Conservation (phyloP, 2,797 vertebrate species). For the Galaxias olidus region DNA sequence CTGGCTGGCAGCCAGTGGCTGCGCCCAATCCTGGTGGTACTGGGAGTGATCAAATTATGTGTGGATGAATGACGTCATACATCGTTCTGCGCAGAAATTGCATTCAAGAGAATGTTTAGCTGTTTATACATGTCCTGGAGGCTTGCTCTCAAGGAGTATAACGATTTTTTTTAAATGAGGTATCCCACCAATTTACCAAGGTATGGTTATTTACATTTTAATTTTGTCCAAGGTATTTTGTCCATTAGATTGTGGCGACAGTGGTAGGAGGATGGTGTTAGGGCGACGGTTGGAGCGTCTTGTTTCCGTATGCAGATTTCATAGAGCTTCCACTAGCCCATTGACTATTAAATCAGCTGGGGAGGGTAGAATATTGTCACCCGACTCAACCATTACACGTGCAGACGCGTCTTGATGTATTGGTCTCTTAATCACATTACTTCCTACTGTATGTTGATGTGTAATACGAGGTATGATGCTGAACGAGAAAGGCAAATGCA, state of each 20-base stretch:
- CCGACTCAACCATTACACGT: too few relatives aligned
- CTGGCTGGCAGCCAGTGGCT: constrained; percentile 11
- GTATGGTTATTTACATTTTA: constrained; percentile 19
- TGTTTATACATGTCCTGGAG: constrained; percentile 23
- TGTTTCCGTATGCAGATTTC: constrained; percentile 15
- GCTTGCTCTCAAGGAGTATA: not conserved
- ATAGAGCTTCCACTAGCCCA: constrained; percentile 8
- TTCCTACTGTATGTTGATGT: too few relatives aligned
- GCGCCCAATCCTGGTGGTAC: constrained; percentile 12
- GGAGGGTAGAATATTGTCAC: too few relatives aligned
- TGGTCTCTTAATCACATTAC: too few relatives aligned
- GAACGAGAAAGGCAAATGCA: not conserved
- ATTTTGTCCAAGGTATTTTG: not conserved
- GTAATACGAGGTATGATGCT: too few relatives aligned
- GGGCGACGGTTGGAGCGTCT: constrained; percentile 9
- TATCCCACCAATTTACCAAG: constrained; percentile 20
- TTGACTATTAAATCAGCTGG: too few relatives aligned
- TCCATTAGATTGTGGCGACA: not conserved
- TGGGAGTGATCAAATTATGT: constrained; percentile 14
- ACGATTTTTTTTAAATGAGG: not conserved
- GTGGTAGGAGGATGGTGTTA: not conserved
- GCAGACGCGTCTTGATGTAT: too few relatives aligned
- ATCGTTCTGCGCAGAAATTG: constrained; percentile 16
- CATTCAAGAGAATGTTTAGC: constrained; percentile 35
- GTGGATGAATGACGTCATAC: constrained; percentile 58